Evolutionary conservation across 2,113 vertebrate species (phyloP), one percentile per base, ranked within the genome.

Genomic region (Emberiza fucata): DNA sequence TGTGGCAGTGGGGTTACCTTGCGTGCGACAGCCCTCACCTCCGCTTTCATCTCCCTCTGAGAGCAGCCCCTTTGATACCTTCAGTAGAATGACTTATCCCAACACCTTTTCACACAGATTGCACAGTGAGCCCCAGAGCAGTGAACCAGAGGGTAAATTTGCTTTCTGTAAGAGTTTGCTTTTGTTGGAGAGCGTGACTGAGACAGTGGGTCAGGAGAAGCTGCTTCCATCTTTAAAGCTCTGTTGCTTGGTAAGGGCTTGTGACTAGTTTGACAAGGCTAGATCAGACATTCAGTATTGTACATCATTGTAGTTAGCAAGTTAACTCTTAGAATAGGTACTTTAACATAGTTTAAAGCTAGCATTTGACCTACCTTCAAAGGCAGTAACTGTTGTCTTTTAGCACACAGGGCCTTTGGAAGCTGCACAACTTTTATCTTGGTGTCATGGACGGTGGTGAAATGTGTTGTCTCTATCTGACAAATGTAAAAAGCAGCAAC

Each of bases 261-360:
- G 37, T 19, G 65, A 77, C 70, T 64, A 37, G 69, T 70, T 82
- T 92, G 54, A 83, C 29, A 65, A 73, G 27, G 31, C 47, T 56
- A 78, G 88, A 76, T 71, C 86, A 96, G 90, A 60, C 70, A 44
- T 65, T 77, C 68, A 47, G n/a, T 61, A 33, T 80, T 77, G 75
- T 93, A 71, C 61, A 28, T 53, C 60, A 9, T 51, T 90, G 75
- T 85, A 66, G 60, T 75, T 90, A 89, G 33, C 29, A 69, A 86
- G 50, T 47, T 85, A 71, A n/a, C 88, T 81, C 66, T 66, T 90
- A 96, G 81, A 94, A 79, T 40, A 96, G 50, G 17, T 12, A n/a
- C 44, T 94, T 94, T 80, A 79, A 88, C 68, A 18, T 65, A 39
- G 56, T 92, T 94, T 95, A 92, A 95, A 88, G 73, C 6, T 78